Base-by-base conservation (phyloP, 2,888 invertebrate species). In the Tachina fera region DNA sequence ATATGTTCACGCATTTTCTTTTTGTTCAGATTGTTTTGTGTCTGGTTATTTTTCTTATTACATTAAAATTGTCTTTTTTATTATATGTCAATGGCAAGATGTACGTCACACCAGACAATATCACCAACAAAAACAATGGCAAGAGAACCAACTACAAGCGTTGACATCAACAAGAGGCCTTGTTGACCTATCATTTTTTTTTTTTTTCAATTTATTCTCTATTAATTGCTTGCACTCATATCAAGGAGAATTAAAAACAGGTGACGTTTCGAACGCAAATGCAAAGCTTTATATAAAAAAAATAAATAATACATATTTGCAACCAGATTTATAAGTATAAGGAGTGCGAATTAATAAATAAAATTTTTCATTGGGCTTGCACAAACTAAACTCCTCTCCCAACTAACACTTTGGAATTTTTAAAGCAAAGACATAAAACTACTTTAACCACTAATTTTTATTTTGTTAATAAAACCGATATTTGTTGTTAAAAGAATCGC, bases 11-110 rank as follows among this genome's bases (percentile, higher is more conserved):
- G 61, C 49, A 31, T 63, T 56, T 63, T 67, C 51, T 45, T 75
- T 79, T 84, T 56, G 70, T 22, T 71, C 56, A 47, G 53, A 39
- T 74, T 82, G 53, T 22, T 82, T 60, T 68, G 60, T 63, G 45
- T 71, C 16, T 45, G 43, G 43, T 72, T 61, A 45, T 77, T 77
- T 65, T 77, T 85, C 68, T 41, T 79, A 71, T 80, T 70, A 67
- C 63, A 72, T 80, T 67, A 71, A 75, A 80, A 63, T 56, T 45
- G 70, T 70, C 53, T 88, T 88, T 91, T 89, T 90, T 88, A 90
- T 91, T 90, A 89, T 90, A 88, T 91, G 91, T 91, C 91, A 91
- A 91, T 91, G 91, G 89, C 89, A 90, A 90, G 88, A 88, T 89
- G 87, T 90, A 88, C 90, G 90, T 91, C 90, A 91, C 84, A 88